phyloP scores from a whole-genome alignment of 2,888 invertebrate genomes.

The Coecobrya sp. region DNA sequence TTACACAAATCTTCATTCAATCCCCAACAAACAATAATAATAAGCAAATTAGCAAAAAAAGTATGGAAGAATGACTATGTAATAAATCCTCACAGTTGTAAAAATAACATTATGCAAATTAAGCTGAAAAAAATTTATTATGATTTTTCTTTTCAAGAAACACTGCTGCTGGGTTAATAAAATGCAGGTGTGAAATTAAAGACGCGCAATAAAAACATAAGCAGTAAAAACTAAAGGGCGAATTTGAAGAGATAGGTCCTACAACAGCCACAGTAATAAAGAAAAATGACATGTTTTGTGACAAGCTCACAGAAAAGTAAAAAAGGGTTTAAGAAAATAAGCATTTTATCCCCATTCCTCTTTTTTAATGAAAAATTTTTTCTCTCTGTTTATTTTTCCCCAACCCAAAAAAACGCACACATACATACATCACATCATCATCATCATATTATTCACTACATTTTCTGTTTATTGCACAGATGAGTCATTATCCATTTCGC shows the following conservation, averaged over 20 bases:
- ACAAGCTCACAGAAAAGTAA: no score
- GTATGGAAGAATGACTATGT: not conserved
- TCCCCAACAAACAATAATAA: no score
- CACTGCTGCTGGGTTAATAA: not conserved
- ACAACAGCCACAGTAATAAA: no score
- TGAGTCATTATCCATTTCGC: not conserved
- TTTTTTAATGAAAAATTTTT: not conserved
- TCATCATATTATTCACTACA: not conserved
- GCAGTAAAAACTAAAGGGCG: not conserved
- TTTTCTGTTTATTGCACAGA: not conserved
- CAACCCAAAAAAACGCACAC: no score
- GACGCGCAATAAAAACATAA: not conserved
- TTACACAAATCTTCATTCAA: not conserved
- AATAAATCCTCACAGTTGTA: constrained; percentile 12
- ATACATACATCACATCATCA: not conserved
- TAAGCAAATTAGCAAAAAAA: no score
- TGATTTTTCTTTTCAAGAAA: not conserved
- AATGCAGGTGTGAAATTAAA: constrained; percentile 21
- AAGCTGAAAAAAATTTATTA: not conserved
- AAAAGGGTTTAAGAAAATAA: not conserved
- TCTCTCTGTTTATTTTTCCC: not conserved
- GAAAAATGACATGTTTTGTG: no score
- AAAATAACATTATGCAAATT: not conserved
- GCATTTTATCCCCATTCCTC: not conserved
- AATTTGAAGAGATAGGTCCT: no score